Evolutionary conservation across 2,113 vertebrate genomes (phyloP).

Genomic region (Oxyruncus cristatus): DNA sequence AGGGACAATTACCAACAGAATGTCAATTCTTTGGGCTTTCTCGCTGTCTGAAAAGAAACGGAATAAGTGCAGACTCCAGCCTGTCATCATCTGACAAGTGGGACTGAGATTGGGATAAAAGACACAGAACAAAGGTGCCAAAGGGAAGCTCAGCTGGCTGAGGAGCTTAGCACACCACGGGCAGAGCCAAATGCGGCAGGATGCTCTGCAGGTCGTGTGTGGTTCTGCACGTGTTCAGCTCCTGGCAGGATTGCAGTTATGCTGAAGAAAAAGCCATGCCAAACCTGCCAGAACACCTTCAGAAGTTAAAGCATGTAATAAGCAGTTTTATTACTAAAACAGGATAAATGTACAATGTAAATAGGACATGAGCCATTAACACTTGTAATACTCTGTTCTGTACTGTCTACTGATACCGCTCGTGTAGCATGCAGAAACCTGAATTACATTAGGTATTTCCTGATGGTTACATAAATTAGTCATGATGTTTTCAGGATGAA

Average conservation of each 20-base stretch:
- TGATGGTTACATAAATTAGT: conserved; percentile 59
- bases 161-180: neutral
- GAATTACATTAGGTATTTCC: conserved; percentile 52
- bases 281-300: neutral
- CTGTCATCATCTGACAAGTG: conserved; percentile 18
- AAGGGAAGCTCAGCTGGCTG: conserved; percentile 1
- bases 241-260: neutral
- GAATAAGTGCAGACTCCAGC: conserved; percentile 15
- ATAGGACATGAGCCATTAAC: conserved; percentile 48
- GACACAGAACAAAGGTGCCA: conserved; percentile 23
- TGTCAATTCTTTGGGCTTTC: conserved; percentile 47
- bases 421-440: conserved; percentile 2
- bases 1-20: conserved; percentile 33
- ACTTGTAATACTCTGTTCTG: conserved; percentile 2
- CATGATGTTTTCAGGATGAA: conserved; percentile 43
- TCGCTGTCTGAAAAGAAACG: neutral
- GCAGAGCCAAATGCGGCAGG: neutral
- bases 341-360: conserved; percentile 35
- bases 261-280: neutral
- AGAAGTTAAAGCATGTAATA: conserved; percentile 20
- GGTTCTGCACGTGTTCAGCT: neutral
- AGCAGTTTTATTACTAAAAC: conserved; percentile 27
- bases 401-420: neutral
- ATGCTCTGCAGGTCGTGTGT: neutral
- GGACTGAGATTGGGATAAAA: conserved; percentile 33